Conservation (phyloP, 92 coral and sea anemone genomes). For the Muricea muricata region DNA sequence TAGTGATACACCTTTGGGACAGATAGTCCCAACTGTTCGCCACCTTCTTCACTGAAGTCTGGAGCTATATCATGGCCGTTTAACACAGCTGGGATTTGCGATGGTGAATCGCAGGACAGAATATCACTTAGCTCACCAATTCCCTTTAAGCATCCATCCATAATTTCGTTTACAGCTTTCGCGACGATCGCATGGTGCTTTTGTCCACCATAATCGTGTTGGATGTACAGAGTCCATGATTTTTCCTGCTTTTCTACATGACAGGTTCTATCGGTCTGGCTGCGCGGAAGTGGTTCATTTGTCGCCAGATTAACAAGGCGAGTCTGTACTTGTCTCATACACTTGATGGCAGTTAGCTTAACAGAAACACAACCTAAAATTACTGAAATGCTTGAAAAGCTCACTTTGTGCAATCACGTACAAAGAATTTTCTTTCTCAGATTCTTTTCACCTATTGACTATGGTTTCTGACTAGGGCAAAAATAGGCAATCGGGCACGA, state of each 20-base stretch:
- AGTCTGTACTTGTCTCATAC: constrained; percentile 88
- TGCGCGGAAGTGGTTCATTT: constrained; percentile 41
- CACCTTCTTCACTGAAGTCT: constrained; percentile 40
- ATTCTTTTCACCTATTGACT: too few species aligned
- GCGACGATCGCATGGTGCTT: constrained; percentile 35
- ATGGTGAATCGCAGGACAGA: constrained; percentile 49
- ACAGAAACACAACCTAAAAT: constrained; percentile 26
- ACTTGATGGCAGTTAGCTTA: constrained; percentile 71
- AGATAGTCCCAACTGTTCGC: constrained; percentile 57
- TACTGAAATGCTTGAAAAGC: too few species aligned
- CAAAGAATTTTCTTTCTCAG: too few species aligned
- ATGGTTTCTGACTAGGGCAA: too few species aligned
- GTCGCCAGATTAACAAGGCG: constrained; percentile 82
- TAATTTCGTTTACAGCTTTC: constrained; percentile 62
- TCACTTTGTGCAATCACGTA: too few species aligned
- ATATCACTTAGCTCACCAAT: constrained; percentile 54
- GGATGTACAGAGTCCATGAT: constrained; percentile 88
- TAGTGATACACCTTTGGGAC: constrained; percentile 65
- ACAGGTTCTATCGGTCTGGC: background rate
- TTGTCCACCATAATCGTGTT: constrained; percentile 46
- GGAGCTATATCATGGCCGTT: constrained; percentile 65
- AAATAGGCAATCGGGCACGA: too few species aligned
- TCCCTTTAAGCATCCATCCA: constrained; percentile 57
- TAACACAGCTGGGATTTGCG: constrained; percentile 57
- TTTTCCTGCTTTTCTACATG: constrained; percentile 62